Base-by-base conservation (phyloP, 2,888 invertebrate species). In the Molorchus minor region DNA sequence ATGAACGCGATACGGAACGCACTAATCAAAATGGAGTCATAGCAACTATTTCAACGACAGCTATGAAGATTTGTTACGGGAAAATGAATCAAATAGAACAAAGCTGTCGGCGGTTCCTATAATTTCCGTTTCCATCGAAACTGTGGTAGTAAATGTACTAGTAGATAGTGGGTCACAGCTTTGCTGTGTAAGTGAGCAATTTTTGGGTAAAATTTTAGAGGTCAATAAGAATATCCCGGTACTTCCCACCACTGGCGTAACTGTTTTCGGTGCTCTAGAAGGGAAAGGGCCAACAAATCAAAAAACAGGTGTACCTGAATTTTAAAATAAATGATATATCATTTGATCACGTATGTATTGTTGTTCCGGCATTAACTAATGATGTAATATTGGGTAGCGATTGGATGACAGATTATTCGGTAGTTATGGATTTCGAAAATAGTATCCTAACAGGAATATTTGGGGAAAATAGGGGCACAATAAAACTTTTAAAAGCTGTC, bases 111-210 rank as follows among this genome's bases (percentile, higher is more conserved):
- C 20, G 20, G 40, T 52, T 10, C 51, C 60, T 0, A 16, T 60
- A 5, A 46, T 60, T 16, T 15, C 30, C 4, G 43, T 40, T 17
- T 30, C 13, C 1, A 41, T 61, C 10, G 52, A 51, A 8, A n/a
- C 44, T 7, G 1, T 33, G 8, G 29, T 15, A 20, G 36, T 44
- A n/a, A 16, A 41, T 13, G 43, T 53, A 43, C 44, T 62, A 29
- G 20, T 62, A 20, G 62, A 62, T 47, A 33, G 52, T 13, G 59
- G 62, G 13, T 45, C 44, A 13, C 51, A 54, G 2, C 21, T 62
- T 12, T 45, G 49, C 29, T 60, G 58, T 8, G 45, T 62, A 19
- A 52, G 52, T 19, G 54, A 62, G 20, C 33, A 20, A 43, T 58
- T 58, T 55, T 44, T 52, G 15, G 35, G 51, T 13, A 16, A 35